Percentiles rank a stretch among this genome's conserved stretches.
phyloP scores from a whole-genome alignment of 2,797 vertebrate genomes.

The Eulemur albifrons region DNA sequence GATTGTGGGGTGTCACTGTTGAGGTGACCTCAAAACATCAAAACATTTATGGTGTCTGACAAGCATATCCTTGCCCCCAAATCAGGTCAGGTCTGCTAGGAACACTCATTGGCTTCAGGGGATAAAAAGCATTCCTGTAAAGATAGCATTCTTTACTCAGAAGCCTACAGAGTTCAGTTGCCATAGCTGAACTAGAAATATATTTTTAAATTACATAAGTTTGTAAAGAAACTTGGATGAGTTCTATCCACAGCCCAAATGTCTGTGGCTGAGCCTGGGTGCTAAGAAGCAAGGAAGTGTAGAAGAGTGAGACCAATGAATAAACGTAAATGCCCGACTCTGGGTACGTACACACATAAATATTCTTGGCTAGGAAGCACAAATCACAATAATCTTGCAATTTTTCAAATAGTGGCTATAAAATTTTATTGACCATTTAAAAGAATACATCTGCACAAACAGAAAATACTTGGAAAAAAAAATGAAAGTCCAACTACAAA shows the following conservation, averaged over 20 bases:
- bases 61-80: not conserved
- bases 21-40: not conserved
- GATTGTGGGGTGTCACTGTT: not conserved
- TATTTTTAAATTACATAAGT: not conserved
- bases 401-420: slow-evolving; percentile 79
- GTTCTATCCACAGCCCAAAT: not conserved
- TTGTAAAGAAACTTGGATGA: not conserved
- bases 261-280: not conserved
- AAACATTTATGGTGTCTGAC: not conserved
- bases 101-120: not conserved
- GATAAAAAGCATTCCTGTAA: not conserved
- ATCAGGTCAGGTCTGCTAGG: not conserved
- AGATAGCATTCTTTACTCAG: not conserved
- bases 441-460: slow-evolving; percentile 74
- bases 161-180: not conserved
- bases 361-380: slow-evolving; percentile 63
- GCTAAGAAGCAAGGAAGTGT: not conserved
- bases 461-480: slow-evolving; percentile 64
- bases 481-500: slow-evolving; percentile 39
- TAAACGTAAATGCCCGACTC: not conserved
- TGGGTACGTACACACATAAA: not conserved
- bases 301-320: not conserved
- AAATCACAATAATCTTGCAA: slow-evolving; percentile 67
- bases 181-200: not conserved
- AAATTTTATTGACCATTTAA: slow-evolving; percentile 79